These are phyloP conservation scores for Nycticryphes semicollaris DNA, from an alignment of 2,113 vertebrate genomes.

Conservation along the genomic window DNA sequence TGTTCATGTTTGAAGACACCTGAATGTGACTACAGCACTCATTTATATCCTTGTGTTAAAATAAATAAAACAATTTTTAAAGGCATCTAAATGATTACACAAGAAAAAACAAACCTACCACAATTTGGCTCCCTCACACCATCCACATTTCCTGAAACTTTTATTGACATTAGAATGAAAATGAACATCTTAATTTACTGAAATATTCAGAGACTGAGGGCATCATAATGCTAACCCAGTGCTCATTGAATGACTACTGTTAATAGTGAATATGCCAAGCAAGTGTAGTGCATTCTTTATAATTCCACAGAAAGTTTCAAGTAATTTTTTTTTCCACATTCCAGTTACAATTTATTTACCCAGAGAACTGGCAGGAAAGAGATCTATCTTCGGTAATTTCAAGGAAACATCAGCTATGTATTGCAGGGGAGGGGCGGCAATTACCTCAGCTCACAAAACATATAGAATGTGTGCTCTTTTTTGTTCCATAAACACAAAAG, in stretches of 20 bases:
- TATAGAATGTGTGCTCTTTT: background rate
- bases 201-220: background rate
- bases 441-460: background rate
- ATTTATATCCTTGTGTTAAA: background rate
- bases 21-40: background rate
- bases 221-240: background rate
- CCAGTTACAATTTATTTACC: background rate
- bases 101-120: background rate
- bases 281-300: background rate
- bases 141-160: background rate
- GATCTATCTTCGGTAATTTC: background rate
- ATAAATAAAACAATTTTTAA: background rate
- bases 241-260: background rate
- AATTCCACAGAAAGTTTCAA: background rate
- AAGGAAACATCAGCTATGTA: background rate
- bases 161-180: background rate
- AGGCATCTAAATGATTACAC: background rate
- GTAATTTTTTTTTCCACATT: background rate
- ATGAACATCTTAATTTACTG: background rate
- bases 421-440: background rate
- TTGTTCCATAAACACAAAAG: background rate
- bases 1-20: background rate
- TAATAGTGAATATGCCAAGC: background rate
- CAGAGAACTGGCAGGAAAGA: background rate
- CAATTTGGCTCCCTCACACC: background rate